These are phyloP conservation scores for Bursaphelenchus mucronatus DNA, from an alignment of 1,140 invertebrate genomes.

Conservation along the genomic window DNA sequence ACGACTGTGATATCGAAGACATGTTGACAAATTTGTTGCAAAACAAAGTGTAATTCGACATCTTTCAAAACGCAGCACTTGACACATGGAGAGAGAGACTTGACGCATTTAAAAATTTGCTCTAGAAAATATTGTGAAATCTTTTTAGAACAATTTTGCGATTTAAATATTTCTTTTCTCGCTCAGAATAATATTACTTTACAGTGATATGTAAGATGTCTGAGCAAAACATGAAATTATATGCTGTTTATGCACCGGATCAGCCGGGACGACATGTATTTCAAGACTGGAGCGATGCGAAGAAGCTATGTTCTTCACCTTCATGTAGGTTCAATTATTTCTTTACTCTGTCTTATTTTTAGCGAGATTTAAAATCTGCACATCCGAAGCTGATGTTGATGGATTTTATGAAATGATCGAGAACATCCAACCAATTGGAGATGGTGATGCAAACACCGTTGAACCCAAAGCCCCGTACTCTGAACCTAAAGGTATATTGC, in stretches of 20 bases:
- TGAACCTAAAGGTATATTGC: background rate
- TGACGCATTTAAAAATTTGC: no score
- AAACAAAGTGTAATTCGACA: no score
- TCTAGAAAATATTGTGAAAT: no score
- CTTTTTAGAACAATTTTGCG: no score
- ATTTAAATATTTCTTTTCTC: no score
- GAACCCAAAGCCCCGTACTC: slow-evolving; percentile 5
- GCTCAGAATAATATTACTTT: no score
- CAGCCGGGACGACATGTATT: slow-evolving; percentile 26
- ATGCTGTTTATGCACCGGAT: slow-evolving; percentile 22
- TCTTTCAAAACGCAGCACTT: no score
- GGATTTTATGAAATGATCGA: slow-evolving; percentile 19
- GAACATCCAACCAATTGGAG: slow-evolving; percentile 9
- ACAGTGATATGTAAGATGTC: background rate
- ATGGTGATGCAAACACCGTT: background rate
- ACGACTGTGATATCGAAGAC: no score
- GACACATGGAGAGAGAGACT: no score
- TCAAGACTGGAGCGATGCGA: slow-evolving; percentile 12
- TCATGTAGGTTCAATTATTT: slow-evolving; percentile 16
- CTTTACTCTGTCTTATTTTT: background rate
- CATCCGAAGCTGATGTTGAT: background rate
- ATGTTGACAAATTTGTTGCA: no score
- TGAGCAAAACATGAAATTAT: background rate
- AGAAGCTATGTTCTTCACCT: slow-evolving; percentile 16
- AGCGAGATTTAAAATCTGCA: slow-evolving; percentile 24